A percentile compares a stretch with the other conserved stretches of the same genome.
These are phyloP conservation scores for Torymus auratus DNA, from an alignment of 2,888 invertebrate species.

Conservation along the genomic window DNA sequence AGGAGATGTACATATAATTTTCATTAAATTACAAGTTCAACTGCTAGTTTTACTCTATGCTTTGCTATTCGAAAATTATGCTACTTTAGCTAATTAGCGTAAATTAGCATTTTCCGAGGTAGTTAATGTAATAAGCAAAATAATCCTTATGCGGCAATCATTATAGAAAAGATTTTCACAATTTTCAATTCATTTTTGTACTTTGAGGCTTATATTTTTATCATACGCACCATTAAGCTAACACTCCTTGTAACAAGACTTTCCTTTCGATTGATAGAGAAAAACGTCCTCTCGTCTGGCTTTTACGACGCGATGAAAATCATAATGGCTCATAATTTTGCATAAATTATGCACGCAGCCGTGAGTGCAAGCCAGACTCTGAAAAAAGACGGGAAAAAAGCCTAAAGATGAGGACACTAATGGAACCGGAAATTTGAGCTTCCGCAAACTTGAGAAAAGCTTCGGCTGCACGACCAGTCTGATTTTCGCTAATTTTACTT, in stretches of 20 bases:
- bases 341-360: conserved; percentile 52
- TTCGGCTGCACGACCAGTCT: conserved; percentile 12
- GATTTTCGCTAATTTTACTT: conserved; percentile 39
- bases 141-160: too few relatives aligned
- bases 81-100: too few relatives aligned
- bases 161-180: too few relatives aligned
- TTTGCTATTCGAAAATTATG: too few relatives aligned
- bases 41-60: too few relatives aligned
- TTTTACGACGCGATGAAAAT: conserved; percentile 51
- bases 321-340: conserved; percentile 60
- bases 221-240: neutral
- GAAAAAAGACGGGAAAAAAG: conserved; percentile 29
- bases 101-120: too few relatives aligned
- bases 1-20: too few relatives aligned
- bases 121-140: too few relatives aligned
- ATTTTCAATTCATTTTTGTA: neutral
- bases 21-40: too few relatives aligned
- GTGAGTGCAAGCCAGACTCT: conserved; percentile 42
- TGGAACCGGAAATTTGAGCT: conserved; percentile 53
- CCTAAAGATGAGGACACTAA: conserved; percentile 50
- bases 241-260: conserved; percentile 2
- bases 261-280: conserved; percentile 34
- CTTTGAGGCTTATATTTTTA: neutral
- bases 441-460: conserved; percentile 44
- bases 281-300: conserved; percentile 11